Base-by-base conservation (phyloP, 1,140 invertebrate genomes). In the Cotesia typhae region DNA sequence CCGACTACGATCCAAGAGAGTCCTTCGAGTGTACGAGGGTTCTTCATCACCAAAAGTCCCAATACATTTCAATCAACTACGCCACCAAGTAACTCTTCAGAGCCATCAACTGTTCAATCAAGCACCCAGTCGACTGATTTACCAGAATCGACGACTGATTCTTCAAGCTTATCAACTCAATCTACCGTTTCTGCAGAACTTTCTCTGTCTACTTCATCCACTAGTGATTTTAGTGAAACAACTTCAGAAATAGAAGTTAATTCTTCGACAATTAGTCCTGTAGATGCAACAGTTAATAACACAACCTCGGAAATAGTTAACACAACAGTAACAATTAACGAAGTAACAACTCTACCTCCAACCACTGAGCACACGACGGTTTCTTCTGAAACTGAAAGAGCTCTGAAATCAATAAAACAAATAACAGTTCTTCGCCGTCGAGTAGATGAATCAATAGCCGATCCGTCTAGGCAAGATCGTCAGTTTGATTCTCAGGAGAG, bases 1-100 rank as follows among this genome's bases (percentile, higher is more conserved):
- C 61, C 77, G 14, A 80, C 79, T 1, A 82, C 75, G 0, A 73
- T 77, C 57, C 74, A 76, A 47, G 76, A 77, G 10, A 70, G 73
- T 38, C 63, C 74, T 75, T 55, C 47, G 70, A 6, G 12, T 10
- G 1, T 20, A 1, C 76, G 73, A 35, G 82, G 83, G 0, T 84
- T 85, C 74, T 84, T 79, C 37, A 67, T 84, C 0, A 84, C 82
- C 5, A 83, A 53, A 71, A 74, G 60, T 53, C 14, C 57, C 14
- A 75, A 65, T 7, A 28, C 28, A 28, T 12, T 35, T 6, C 10
- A 17, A 12, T 17, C 17, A 36, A 61, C 10, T 61, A 17, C 61
- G 7, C 10, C 38, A 1, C 4, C 61, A 64, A 9, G 36, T 37
- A 6, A 37, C 7, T 47, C 5, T 9, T 10, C 10, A 47, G 41